Conservation (phyloP, 2,113 vertebrate genomes). For the Elgaria multicarinata region DNA sequence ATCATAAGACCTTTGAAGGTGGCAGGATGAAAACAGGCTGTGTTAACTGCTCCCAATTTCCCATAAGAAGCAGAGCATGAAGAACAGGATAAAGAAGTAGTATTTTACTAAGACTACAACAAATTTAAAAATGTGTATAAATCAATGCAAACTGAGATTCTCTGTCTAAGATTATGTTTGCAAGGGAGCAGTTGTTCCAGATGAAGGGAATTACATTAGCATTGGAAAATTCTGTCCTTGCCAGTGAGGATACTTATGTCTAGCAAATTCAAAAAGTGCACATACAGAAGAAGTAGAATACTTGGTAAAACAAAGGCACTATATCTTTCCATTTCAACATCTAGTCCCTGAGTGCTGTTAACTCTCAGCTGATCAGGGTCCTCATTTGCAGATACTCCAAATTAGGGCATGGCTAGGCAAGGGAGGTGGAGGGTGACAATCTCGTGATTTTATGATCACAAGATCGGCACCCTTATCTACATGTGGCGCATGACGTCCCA, state of each 20-base stretch:
- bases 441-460: too few species aligned
- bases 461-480: too few species aligned
- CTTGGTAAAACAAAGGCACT: background rate
- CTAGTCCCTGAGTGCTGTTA: background rate
- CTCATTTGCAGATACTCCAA: rapidly evolving
- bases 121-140: background rate
- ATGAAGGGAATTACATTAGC: background rate
- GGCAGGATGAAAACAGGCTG: background rate
- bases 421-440: too few species aligned
- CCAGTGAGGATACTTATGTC: background rate
- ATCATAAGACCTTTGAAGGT: background rate
- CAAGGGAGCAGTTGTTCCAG: background rate
- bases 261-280: background rate
- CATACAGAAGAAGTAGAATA: background rate
- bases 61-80: background rate
- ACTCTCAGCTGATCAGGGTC: background rate
- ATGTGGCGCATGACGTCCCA: too few species aligned
- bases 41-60: background rate
- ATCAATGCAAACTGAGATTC: background rate
- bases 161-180: background rate
- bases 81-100: background rate
- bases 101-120: background rate
- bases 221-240: background rate
- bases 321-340: background rate
- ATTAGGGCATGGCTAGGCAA: too few species aligned